Percentiles rank a stretch among this genome's conserved stretches.
phyloP scores from a whole-genome alignment of 2,113 vertebrate genomes.

The Rhinolophus sinicus region DNA sequence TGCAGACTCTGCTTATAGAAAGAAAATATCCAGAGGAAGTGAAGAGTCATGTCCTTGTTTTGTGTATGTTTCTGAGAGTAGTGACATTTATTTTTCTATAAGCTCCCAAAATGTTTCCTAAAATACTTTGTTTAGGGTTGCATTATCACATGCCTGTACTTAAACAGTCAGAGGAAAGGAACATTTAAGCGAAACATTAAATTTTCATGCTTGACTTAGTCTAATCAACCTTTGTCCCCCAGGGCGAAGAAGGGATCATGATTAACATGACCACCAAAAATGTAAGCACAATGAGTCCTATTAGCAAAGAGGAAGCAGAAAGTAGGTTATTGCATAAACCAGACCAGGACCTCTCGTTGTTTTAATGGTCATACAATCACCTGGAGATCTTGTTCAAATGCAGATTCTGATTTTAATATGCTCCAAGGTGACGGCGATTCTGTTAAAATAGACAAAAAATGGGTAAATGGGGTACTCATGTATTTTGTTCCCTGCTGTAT shows the following conservation, averaged over 20 bases:
- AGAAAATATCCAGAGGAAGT: neutral
- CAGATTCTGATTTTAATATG: neutral
- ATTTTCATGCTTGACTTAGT: constrained; percentile 48
- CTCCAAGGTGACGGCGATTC: neutral
- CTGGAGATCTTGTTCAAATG: neutral
- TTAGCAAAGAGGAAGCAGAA: neutral
- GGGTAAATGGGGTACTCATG: neutral
- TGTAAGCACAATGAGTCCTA: neutral
- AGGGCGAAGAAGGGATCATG: neutral
- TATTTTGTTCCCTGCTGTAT: neutral
- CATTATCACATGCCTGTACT: neutral
- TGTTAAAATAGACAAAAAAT: neutral
- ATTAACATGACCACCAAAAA: constrained; percentile 44
- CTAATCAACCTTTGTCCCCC: constrained; percentile 47
- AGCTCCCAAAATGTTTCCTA: neutral
- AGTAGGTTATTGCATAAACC: neutral
- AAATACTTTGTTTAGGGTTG: neutral
- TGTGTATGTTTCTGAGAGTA: neutral
- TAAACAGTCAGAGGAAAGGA: neutral
- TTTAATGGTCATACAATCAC: neutral
- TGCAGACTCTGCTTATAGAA: neutral
- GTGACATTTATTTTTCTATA: neutral
- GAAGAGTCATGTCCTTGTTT: neutral
- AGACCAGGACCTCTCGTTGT: neutral
- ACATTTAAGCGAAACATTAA: neutral